Percentiles rank a stretch among this genome's conserved stretches.
Conservation (phyloP, 2,888 invertebrate genomes). For the Philaethria dido region DNA sequence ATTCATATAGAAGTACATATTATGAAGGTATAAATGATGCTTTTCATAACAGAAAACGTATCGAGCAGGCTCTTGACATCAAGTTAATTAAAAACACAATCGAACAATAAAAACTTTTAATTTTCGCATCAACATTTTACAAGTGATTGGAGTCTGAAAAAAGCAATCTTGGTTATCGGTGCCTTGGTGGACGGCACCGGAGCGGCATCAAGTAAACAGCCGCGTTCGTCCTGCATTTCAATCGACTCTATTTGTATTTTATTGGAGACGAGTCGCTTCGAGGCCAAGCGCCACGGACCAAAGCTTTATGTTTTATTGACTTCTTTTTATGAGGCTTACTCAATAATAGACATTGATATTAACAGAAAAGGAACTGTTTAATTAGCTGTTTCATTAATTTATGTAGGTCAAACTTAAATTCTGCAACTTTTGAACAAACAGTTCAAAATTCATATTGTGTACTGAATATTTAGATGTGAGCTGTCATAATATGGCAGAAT, state of each 20-base stretch:
- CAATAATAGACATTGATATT: conserved; percentile 61
- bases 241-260: conserved; percentile 80
- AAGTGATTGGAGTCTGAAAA: conserved; percentile 72
- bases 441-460: neutral
- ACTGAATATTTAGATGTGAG: neutral
- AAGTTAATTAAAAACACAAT: conserved; percentile 21
- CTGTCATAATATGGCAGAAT: neutral
- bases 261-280: conserved; percentile 67
- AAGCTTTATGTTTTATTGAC: conserved; percentile 74
- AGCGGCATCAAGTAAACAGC: conserved; percentile 73
- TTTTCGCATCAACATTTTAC: conserved; percentile 71
- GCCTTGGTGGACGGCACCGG: conserved; percentile 57
- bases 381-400: conserved; percentile 53
- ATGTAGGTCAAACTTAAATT: conserved; percentile 36
- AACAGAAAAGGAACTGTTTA: conserved; percentile 55
- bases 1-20: conserved; percentile 4
- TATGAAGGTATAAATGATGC: conserved; percentile 1
- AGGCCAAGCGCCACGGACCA: conserved; percentile 60
- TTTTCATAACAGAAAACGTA: conserved; percentile 1
- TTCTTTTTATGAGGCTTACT: conserved; percentile 66
- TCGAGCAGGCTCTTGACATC: conserved; percentile 16
- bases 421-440: neutral
- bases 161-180: conserved; percentile 78
- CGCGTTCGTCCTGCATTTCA: conserved; percentile 77
- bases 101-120: conserved; percentile 55